Evolutionary conservation across 1,140 invertebrate genomes (phyloP).

Genomic region (Brachionus plicatilis): DNA sequence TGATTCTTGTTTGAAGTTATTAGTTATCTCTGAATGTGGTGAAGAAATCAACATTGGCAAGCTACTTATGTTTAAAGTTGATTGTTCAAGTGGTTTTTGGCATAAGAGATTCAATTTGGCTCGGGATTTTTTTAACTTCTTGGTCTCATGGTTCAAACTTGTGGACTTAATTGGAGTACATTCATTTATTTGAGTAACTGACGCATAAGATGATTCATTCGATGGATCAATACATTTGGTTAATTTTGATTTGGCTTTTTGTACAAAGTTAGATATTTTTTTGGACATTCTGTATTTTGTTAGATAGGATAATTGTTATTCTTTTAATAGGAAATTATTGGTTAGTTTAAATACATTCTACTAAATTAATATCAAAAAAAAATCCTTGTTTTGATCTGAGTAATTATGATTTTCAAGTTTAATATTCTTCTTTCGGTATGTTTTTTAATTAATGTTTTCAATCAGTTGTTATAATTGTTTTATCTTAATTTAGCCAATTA

Average conservation of each 20-base stretch:
- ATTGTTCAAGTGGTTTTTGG: background rate
- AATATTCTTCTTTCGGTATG: background rate
- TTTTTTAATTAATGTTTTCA: background rate
- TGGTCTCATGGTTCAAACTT: background rate
- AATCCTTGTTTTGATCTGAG: background rate
- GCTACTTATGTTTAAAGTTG: background rate
- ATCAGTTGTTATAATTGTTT: background rate
- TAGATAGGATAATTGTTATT: too few species aligned
- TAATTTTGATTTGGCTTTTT: background rate
- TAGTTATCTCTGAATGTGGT: background rate
- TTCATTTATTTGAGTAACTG: background rate
- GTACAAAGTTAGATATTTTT: background rate
- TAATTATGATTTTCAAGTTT: background rate
- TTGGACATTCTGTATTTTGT: background rate
- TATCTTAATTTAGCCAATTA: too few species aligned
- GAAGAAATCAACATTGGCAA: background rate
- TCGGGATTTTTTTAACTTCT: background rate
- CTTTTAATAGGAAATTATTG: too few species aligned
- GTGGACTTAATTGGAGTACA: background rate
- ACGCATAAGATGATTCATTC: background rate
- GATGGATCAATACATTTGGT: background rate
- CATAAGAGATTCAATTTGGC: background rate
- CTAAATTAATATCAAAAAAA: background rate
- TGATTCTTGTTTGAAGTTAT: background rate
- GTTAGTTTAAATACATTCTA: background rate